These are phyloP conservation scores for Trachymyrmex cornetzi DNA, from an alignment of 1,140 invertebrate species.

Conservation along the genomic window DNA sequence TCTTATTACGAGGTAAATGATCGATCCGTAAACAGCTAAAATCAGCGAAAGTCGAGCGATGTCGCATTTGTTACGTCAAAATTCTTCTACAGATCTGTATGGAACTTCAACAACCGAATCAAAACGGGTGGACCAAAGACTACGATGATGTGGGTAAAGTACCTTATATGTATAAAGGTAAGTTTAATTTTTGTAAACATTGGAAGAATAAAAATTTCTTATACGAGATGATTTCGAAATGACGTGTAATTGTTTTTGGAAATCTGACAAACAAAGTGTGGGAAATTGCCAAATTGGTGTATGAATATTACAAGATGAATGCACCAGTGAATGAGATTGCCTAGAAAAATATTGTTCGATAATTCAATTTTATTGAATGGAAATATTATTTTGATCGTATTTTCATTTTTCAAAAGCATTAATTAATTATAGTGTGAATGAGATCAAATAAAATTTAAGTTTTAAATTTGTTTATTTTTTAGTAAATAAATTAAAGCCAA, in stretches of 20 bases:
- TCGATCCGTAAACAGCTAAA: background rate
- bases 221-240: background rate
- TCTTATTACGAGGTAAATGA: slow-evolving; percentile 94
- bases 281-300: background rate
- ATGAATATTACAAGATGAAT: background rate
- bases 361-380: background rate
- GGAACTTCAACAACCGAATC: slow-evolving; percentile 89
- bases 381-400: background rate
- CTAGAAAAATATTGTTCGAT: background rate
- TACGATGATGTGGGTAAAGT: slow-evolving; percentile 94
- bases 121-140: slow-evolving; percentile 91
- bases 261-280: background rate
- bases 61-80: background rate
- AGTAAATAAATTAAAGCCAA: no score
- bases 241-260: background rate
- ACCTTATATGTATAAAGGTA: slow-evolving; percentile 94
- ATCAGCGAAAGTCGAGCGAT: background rate
- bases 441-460: background rate
- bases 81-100: slow-evolving; percentile 90
- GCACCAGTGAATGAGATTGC: no score
- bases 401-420: background rate
- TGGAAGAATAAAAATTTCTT: background rate
- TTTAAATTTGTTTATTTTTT: background rate
- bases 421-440: background rate
- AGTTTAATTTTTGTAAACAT: slow-evolving; percentile 26